phyloP scores from a whole-genome alignment of 2,113 vertebrate genomes.

The Murina feae region DNA sequence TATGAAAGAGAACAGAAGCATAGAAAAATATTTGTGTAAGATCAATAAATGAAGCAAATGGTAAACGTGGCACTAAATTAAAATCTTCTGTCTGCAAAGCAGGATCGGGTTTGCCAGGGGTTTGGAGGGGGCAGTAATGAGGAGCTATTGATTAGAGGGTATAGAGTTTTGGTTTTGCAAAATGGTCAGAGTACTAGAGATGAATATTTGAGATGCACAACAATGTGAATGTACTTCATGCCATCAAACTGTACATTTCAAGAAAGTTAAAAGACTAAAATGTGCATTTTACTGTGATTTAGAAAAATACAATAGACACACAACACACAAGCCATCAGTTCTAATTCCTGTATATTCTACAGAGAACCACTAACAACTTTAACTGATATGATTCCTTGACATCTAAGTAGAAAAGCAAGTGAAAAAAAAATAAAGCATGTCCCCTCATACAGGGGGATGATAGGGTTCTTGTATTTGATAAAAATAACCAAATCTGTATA shows the following conservation, averaged over 20 bases:
- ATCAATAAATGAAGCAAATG: neutral
- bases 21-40: neutral
- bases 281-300: neutral
- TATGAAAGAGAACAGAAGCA: neutral
- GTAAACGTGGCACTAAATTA: neutral
- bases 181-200: neutral
- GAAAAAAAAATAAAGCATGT: too few species aligned
- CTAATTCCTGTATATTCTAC: neutral
- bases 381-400: neutral
- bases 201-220: neutral
- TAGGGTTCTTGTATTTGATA: neutral
- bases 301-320: neutral
- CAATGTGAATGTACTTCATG: neutral
- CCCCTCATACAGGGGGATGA: neutral
- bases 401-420: neutral
- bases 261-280: neutral
- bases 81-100: neutral
- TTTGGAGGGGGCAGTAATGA: fast-evolving
- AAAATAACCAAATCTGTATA: neutral
- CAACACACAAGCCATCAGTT: neutral
- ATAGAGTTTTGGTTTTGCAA: neutral
- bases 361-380: neutral
- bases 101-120: neutral
- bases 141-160: neutral
- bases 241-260: neutral